Base-by-base conservation (phyloP, 2,113 vertebrate species). In the Seriola dumerili region DNA sequence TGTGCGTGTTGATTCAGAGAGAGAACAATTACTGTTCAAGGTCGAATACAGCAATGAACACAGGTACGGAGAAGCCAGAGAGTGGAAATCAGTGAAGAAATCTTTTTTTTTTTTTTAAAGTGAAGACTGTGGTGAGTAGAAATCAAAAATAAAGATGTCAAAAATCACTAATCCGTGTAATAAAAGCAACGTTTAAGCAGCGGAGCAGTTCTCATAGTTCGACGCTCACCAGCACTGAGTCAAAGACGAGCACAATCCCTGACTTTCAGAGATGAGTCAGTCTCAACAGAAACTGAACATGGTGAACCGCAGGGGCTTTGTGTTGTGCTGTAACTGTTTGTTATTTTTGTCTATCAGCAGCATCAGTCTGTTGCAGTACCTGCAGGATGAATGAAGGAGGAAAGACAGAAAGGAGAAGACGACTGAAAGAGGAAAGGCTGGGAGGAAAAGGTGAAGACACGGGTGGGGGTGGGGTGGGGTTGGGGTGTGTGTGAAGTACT, bases 401-500 rank as follows among this genome's bases (percentile, higher is more conserved):
- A 38, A 8, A 42, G 50, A 52, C 19, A 50, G 12, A 62, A 61
- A 54, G 10, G 40, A 38, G 38, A 38, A 8, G 38, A 42, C 40
- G 8, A 42, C 40, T 42, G 40, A 42, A 42, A 42, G 34, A 36
- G 34, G 34, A 36, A 36, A 36, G 34, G 34, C 4, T 5, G 34
- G 14, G 52, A 29, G 44, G 25, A 32, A 23, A 21, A 3, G 40
- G 40, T 5, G 40, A 46, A 1, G 25, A 11, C 17, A 19, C 29
- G 29, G 29, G 29, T 29, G 29, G 29, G 29, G 25, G 25, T 29
- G 25, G 25, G 29, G 29, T 2, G 29, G 29, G 29, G 29, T 29
- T 29, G 2, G 29, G 29, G 29, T 29, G 29, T 29, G 29, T 29
- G 29, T 29, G 29, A 29, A 29, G 29, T 94, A 95, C 93, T 94